Conservation (phyloP, 2,797 vertebrate species). For the Naso thynnoides region DNA sequence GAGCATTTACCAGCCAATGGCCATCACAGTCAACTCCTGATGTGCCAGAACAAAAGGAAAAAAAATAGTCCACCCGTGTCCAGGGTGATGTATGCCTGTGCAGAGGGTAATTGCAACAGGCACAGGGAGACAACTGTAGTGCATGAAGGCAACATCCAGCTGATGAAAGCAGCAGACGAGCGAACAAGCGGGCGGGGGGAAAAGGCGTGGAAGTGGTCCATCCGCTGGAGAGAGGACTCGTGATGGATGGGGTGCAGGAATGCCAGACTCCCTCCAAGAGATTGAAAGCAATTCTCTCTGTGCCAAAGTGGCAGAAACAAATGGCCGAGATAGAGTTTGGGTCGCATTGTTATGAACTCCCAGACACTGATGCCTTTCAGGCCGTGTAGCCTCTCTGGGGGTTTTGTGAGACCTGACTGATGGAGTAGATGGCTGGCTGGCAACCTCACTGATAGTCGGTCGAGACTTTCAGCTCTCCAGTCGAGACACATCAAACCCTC, state of each 20-base stretch:
- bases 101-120: constrained; percentile 71
- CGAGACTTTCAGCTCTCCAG: constrained; percentile 46
- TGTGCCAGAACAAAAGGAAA: constrained; percentile 41
- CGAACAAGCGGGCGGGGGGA: constrained; percentile 31
- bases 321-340: constrained; percentile 64
- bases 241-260: constrained; percentile 75
- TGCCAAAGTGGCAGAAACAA: constrained; percentile 80
- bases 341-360: constrained; percentile 72
- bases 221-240: constrained; percentile 59
- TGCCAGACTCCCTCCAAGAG: constrained; percentile 70
- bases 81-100: constrained; percentile 58
- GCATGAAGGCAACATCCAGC: constrained; percentile 45
- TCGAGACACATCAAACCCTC: constrained; percentile 57
- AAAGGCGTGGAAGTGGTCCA: constrained; percentile 63
- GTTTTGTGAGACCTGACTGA: constrained; percentile 46
- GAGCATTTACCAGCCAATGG: constrained; percentile 28
- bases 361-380: constrained; percentile 65
- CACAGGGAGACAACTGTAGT: constrained; percentile 45
- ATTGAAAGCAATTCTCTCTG: constrained; percentile 69
- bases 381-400: constrained; percentile 50
- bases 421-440: constrained; percentile 36
- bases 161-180: constrained; percentile 48
- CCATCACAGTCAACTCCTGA: constrained; percentile 46
- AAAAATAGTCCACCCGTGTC: constrained; percentile 51
- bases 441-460: constrained; percentile 36